Percentiles rank a stretch among this genome's conserved stretches.
These are phyloP conservation scores for Scaptomyza pallida DNA, from an alignment of 1,140 invertebrate genomes.

Conservation along the genomic window DNA sequence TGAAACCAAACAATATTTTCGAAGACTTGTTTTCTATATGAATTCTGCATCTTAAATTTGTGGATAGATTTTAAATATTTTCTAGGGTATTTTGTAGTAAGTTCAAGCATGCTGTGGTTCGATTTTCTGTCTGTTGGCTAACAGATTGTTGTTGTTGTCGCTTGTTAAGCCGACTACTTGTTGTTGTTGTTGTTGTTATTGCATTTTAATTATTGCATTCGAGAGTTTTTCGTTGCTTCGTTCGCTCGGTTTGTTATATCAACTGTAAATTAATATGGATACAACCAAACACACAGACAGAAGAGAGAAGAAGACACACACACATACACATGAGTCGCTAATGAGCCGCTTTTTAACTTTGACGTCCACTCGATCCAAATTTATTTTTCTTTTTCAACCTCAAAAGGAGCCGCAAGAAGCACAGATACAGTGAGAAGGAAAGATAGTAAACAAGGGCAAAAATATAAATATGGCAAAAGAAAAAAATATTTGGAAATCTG, in stretches of 20 bases:
- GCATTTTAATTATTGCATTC: slow-evolving; percentile 65
- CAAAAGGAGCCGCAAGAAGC: background rate
- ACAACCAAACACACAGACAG: slow-evolving; percentile 21
- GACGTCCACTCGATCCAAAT: slow-evolving; percentile 35
- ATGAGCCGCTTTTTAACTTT: slow-evolving; percentile 55
- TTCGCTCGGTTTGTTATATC: slow-evolving; percentile 22
- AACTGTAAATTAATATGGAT: slow-evolving; percentile 48
- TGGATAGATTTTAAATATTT: background rate
- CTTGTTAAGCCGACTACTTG: background rate
- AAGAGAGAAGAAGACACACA: slow-evolving; percentile 1
- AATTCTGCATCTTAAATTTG: too few species aligned
- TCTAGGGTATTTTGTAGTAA: background rate
- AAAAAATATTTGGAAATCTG: slow-evolving; percentile 64
- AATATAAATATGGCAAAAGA: slow-evolving; percentile 20
- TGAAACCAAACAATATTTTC: too few species aligned
- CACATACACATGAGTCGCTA: slow-evolving; percentile 44
- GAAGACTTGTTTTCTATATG: too few species aligned
- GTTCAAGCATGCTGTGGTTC: background rate
- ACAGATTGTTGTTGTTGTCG: slow-evolving; percentile 7
- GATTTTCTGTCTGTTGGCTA: background rate
- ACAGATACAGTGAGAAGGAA: background rate
- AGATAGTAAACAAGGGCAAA: slow-evolving; percentile 16
- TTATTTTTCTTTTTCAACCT: slow-evolving; percentile 15
- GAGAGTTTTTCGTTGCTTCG: slow-evolving; percentile 21
- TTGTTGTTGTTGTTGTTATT: slow-evolving; percentile 41